Evolutionary conservation across 2,888 invertebrate genomes (phyloP).

Genomic region (Rhaphigaster nebulosa): DNA sequence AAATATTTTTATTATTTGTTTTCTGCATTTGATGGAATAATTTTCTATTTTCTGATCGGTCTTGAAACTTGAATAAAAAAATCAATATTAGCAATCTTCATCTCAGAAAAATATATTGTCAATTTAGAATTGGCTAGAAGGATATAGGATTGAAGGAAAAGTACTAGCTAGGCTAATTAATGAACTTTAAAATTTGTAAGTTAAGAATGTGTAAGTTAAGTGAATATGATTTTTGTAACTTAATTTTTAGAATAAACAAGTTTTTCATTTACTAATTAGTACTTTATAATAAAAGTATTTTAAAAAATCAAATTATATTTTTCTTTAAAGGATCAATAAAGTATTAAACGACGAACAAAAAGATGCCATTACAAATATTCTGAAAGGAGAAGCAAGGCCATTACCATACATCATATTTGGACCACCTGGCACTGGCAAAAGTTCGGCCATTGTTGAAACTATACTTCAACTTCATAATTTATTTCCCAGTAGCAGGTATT

Average conservation of each 20-base stretch:
- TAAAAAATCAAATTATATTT: neutral
- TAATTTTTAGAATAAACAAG: neutral
- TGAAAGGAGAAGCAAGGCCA: conserved; percentile 84
- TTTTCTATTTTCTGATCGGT: no score
- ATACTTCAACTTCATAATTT: conserved; percentile 79
- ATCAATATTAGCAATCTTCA: neutral
- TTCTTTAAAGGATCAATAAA: conserved; percentile 76
- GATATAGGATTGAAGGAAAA: neutral
- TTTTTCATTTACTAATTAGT: neutral
- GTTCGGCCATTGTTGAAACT: conserved; percentile 86
- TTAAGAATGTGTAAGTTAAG: no score
- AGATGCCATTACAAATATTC: conserved; percentile 82
- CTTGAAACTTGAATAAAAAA: neutral
- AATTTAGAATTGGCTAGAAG: no score
- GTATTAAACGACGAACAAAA: conserved; percentile 84
- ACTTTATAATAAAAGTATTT: neutral
- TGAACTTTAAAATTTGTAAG: neutral
- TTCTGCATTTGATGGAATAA: no score
- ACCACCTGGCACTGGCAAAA: conserved; percentile 91
- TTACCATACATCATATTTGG: conserved; percentile 87
- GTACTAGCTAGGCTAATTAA: neutral
- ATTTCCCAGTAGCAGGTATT: conserved; percentile 51
- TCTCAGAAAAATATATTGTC: neutral
- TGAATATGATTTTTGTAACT: no score
- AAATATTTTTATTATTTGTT: no score